Evolutionary conservation across 1,140 invertebrate species (phyloP).

Genomic region (Penaeus chinensis): DNA sequence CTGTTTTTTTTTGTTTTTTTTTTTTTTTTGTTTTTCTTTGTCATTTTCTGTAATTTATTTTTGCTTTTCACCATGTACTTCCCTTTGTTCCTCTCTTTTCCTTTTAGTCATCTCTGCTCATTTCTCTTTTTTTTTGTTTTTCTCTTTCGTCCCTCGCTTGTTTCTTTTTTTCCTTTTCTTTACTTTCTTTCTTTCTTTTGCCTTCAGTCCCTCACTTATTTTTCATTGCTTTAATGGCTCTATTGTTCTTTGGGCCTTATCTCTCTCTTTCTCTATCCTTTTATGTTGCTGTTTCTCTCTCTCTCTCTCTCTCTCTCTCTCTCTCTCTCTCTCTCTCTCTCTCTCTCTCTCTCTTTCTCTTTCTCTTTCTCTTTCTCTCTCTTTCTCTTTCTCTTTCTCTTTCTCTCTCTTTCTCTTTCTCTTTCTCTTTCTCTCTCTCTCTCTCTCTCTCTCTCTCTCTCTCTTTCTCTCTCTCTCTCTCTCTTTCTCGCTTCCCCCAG

Average conservation of each 20-base stretch:
- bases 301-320: slow-evolving; percentile 65
- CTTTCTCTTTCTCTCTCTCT: slow-evolving; percentile 41
- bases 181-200: not conserved
- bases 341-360: slow-evolving; percentile 72
- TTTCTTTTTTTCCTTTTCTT: too few species aligned
- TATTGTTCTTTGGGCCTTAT: not conserved
- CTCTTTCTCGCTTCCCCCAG: not conserved
- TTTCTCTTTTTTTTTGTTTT: too few species aligned
- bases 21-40: too few species aligned
- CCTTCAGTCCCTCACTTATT: too few species aligned
- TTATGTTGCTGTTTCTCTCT: too few species aligned
- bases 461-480: slow-evolving; percentile 6
- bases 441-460: slow-evolving; percentile 30
- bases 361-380: slow-evolving; percentile 72
- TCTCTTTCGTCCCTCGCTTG: too few species aligned
- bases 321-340: slow-evolving; percentile 71
- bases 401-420: slow-evolving; percentile 66
- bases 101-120: too few species aligned
- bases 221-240: not conserved
- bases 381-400: slow-evolving; percentile 64
- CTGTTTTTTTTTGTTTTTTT: too few species aligned
- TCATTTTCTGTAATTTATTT: too few species aligned
- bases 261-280: too few species aligned
- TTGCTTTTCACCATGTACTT: too few species aligned
- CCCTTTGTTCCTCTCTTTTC: too few species aligned